Conservation (phyloP, 2,113 vertebrate species). For the Apteryx owenii region DNA sequence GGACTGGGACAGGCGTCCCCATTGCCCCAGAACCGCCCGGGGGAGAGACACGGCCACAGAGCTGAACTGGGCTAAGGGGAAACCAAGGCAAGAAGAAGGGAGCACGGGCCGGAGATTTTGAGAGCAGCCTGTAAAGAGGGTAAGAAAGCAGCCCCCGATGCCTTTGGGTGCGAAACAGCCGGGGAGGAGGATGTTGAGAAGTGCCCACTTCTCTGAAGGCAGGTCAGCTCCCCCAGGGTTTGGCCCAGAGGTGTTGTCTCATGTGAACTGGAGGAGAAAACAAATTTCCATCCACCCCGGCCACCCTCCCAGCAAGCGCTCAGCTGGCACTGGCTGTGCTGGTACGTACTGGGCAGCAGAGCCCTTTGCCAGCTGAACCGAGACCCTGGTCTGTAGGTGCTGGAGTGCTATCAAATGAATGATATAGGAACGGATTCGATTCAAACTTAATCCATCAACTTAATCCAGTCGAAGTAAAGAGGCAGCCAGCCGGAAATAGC, state of each 20-base stretch:
- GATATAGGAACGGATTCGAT: accelerated
- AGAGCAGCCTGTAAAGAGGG: too few relatives aligned
- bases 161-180: too few relatives aligned
- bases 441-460: accelerated
- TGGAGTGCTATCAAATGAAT: neutral
- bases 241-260: neutral
- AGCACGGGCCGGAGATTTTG: neutral
- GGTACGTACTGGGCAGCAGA: neutral
- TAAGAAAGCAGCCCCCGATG: too few relatives aligned
- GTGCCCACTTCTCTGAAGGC: too few relatives aligned
- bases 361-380: accelerated
- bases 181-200: too few relatives aligned
- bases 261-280: accelerated
- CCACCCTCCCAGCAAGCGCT: neutral
- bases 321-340: neutral
- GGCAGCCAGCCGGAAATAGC: neutral
- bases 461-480: neutral
- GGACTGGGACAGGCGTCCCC: neutral
- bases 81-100: neutral
- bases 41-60: neutral
- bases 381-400: accelerated
- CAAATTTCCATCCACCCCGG: accelerated
- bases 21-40: neutral
- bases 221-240: too few relatives aligned
- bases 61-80: neutral